Conservation (phyloP, 2,888 invertebrate genomes). For the Spodoptera littoralis region DNA sequence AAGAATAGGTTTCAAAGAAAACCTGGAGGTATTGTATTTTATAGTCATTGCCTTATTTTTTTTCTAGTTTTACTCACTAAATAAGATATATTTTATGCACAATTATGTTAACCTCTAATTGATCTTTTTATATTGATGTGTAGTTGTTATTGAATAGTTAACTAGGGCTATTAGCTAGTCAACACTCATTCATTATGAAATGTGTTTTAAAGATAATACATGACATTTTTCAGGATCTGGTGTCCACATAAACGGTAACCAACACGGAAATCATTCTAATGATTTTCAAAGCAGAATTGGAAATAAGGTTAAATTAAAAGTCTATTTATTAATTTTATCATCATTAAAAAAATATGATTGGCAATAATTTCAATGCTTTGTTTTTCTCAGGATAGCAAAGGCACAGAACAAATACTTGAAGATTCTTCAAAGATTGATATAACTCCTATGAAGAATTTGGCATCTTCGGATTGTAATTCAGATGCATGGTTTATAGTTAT, state of each 20-base stretch:
- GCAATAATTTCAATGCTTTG: not conserved
- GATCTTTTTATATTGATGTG: too few relatives aligned
- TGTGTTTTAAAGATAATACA: conserved; percentile 1
- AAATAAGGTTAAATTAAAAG: conserved; percentile 9
- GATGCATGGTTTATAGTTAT: conserved; percentile 74
- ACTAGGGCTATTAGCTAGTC: too few relatives aligned
- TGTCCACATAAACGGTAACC: not conserved
- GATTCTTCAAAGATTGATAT: conserved; percentile 57
- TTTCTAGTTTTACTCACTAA: too few relatives aligned
- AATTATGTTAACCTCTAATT: too few relatives aligned
- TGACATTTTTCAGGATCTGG: conserved; percentile 21
- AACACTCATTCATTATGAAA: too few relatives aligned
- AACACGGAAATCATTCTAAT: conserved; percentile 13
- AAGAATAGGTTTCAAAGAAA: conserved; percentile 48
- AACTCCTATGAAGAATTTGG: conserved; percentile 61
- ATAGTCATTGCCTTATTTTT: not conserved
- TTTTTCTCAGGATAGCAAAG: conserved; percentile 38
- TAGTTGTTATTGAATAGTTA: too few relatives aligned
- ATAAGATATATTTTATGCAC: not conserved
- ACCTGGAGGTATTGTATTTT: conserved; percentile 47
- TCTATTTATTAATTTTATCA: too few relatives aligned
- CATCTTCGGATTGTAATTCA: conserved; percentile 46
- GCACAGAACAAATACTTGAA: conserved; percentile 21
- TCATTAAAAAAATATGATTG: not conserved
- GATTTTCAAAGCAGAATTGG: not conserved